Base-by-base conservation (phyloP, 2,888 invertebrate genomes). In the Xestia c-nigrum region DNA sequence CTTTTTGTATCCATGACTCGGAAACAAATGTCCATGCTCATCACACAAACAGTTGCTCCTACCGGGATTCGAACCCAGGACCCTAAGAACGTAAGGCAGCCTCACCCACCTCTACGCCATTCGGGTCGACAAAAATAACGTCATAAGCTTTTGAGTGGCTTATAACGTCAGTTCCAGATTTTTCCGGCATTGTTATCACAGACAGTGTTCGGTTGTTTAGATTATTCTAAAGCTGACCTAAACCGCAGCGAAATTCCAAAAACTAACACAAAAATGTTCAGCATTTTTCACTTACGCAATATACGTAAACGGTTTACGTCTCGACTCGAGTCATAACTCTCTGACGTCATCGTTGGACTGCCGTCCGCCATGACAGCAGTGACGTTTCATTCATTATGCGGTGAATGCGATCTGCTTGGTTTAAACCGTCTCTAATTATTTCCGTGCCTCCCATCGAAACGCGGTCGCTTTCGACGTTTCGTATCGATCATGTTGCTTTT, bases 371-470 rank as follows among this genome's bases (percentile, higher is more conserved):
- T 92, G 92, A 91, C 85, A 86, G 88, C 89, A 84, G 91, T 94
- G 93, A 94, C 93, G 93, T 93, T 95, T 94, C 95, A 94, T 95
- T 96, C 95, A 96, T 96, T 95, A 95, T 94, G 92, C 92, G 86
- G 87, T 95, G 95, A 95, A 95, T 95, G 93, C 94, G 93, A 95
- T 94, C 93, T 92, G 93, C 91, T 93, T 91, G 81, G 94, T 93
- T 94, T 94, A 94, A 93, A 94, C 93, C 94, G 90, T 85, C 94
- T 93, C 95, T 96, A 96, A 96, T 96, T 96, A 95, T 94, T 96
- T 96, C 95, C 96, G 95, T 90, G 92, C 93, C 89, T 89, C 90
- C 92, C 94, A 95, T 94, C 92, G 91, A 93, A 94, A 93, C 90
- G 92, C 92, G 91, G 92, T 88, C 91, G 89, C 87, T 78, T 88